Evolutionary conservation across 2,797 vertebrate genomes (phyloP), one percentile per base, ranked within the genome.

Genomic region (Gambusia yucatana): DNA sequence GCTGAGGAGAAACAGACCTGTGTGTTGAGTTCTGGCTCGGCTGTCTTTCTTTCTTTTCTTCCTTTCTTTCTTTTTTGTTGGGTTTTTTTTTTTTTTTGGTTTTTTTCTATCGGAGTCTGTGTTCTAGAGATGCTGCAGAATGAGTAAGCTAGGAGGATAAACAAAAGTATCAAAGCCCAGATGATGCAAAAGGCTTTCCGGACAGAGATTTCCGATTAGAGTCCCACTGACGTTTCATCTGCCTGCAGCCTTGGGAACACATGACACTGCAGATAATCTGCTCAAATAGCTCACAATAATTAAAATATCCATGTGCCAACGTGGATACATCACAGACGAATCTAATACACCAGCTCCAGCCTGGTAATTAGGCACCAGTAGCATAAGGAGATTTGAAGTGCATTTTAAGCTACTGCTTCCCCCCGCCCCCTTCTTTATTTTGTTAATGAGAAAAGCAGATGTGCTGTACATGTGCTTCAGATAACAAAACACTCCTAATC

Each of bases 201-300:
- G 55, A 46, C 41, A 22, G 72, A 75, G 80, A 72, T 72, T 86
- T 90, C 86, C 88, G 90, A 89, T 86, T 89, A 86, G 39, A 81
- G 72, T 82, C 78, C 84, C 77, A 83, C 13, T 91, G 85, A 90
- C 57, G 46, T 84, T 81, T 77, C 61, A 78, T 77, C 76, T 83
- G 79, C 77, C 76, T 75, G 52, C 79, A 75, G 81, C 77, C 70
- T 76, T n/a, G 82, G 55, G 78, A 87, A 79, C 85, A 85, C 85
- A 91, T 83, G 90, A 90, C 86, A 86, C 82, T 75, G 77, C 0
- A 20, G 82, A 88, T 88, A 88, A 93, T 93, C 87, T 89, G 81
- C 82, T 90, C 76, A 80, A 79, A 90, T 79, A 88, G 85, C 86
- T 86, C 75, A 14, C 85, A 78, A 81, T 90, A 88, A 92, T 91